Percentiles rank a stretch among this genome's conserved stretches.
Conservation (phyloP, 2,113 vertebrate genomes). For the Struthio camelus region DNA sequence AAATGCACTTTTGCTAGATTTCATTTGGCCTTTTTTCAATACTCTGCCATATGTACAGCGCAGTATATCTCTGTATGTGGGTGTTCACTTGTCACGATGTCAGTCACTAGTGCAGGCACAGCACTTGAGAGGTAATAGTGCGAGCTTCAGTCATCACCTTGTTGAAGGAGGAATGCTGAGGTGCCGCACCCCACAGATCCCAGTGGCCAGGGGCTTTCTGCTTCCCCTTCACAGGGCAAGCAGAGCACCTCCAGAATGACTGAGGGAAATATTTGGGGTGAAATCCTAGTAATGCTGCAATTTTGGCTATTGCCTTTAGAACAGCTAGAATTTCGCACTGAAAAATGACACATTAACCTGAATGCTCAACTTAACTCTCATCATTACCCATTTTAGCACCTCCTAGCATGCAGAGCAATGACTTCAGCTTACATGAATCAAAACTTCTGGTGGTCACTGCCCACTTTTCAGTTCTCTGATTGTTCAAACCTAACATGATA, state of each 20-base stretch:
- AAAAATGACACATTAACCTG: rapidly evolving
- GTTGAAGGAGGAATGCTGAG: not conserved
- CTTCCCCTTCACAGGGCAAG: not conserved
- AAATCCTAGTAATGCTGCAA: rapidly evolving
- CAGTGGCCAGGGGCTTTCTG: not conserved
- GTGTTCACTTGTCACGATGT: slow-evolving; percentile 37
- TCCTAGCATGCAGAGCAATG: not conserved
- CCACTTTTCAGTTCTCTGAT: rapidly evolving
- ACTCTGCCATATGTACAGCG: not conserved
- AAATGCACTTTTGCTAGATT: not conserved
- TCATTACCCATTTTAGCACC: not conserved
- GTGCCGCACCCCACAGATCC: no score
- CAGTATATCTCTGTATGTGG: not conserved
- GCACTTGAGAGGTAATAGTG: not conserved
- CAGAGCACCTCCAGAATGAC: rapidly evolving
- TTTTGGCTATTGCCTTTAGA: not conserved
- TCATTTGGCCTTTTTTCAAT: not conserved
- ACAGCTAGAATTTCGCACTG: not conserved
- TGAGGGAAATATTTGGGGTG: not conserved
- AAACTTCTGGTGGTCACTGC: not conserved
- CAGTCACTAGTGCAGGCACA: slow-evolving; percentile 37
- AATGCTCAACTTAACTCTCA: not conserved
- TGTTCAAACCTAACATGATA: not conserved
- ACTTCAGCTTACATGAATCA: not conserved
- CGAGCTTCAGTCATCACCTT: not conserved